Evolutionary conservation across 2,888 invertebrate species (phyloP), one percentile per base, ranked within the genome.

Genomic region (Linyphia triangularis): DNA sequence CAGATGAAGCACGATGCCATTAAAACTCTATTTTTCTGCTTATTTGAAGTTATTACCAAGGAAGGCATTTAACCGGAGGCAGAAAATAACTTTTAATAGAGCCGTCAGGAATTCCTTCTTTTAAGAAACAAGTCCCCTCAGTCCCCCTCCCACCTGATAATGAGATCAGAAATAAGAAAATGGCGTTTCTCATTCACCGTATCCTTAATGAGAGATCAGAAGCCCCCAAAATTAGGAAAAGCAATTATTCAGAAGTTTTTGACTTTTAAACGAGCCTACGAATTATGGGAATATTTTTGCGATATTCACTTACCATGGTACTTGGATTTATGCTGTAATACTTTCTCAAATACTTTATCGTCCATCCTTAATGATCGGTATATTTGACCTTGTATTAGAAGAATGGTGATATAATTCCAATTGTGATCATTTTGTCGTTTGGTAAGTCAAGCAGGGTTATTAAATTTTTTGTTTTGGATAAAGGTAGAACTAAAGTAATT

Each of bases 31-130:
- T 70, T 81, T 67, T 69, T 69, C 59, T 70, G 81, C 81, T 81
- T 70, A 70, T 77, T 77, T 77, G 26, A 77, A 77, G 63, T 77
- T 77, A 77, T 81, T 81, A 81, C 37, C 57, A 81, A 19, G 26
- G 67, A 79, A 43, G 70, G 78, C 67, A 81, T 81, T 81, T 70
- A 81, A 70, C 69, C 81, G 59, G 67, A 51, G 79, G 61, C 51
- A 19, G 65, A 65, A 63, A 83, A 83, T 83, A 83, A 83, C 73
- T 83, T 83, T 83, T 65, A 83, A 83, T 73, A 82, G 72, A 59
- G 37, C 69, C 26, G 57, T 51, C 43, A 75, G 73, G 59, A 40
- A 57, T 75, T 57, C 51, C 43, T 43, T 75, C 51, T 43, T 43
- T 51, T 75, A 75, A 75, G 73, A 75, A 75, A 75, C 57, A 57